phyloP scores from a whole-genome alignment of 2,797 vertebrate species.

The Cyprinodon diabolis region DNA sequence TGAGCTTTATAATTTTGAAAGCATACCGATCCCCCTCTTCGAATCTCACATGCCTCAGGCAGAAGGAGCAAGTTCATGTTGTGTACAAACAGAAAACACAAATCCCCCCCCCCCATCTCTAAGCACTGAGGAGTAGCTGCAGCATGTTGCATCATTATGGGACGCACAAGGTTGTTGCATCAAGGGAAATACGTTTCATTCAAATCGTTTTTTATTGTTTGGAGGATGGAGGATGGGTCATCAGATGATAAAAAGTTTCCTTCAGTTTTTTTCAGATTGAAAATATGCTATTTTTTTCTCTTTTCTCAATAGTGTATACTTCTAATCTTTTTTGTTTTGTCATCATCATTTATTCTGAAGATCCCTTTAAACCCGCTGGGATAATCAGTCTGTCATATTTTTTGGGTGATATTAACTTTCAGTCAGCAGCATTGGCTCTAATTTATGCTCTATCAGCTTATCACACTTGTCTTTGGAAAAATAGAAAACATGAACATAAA shows the following conservation, averaged over 20 bases:
- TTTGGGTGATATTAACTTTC: neutral
- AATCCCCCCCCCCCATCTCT: conserved; percentile 21
- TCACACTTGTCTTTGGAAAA: neutral
- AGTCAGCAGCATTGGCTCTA: neutral
- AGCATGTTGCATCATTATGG: conserved; percentile 62
- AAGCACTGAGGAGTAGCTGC: conserved; percentile 42
- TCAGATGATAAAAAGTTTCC: neutral
- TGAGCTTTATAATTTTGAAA: conserved; percentile 79
- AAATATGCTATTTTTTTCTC: neutral
- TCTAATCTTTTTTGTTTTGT: conserved; percentile 6
- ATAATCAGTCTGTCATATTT: neutral
- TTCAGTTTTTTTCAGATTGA: conserved; percentile 1
- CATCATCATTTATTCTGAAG: neutral
- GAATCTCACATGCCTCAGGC: conserved; percentile 75
- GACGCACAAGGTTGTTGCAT: conserved; percentile 52
- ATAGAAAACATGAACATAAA: neutral
- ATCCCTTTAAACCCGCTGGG: neutral
- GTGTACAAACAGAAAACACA: conserved; percentile 65
- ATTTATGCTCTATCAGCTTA: neutral
- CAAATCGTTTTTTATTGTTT: conserved; percentile 34
- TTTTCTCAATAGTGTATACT: neutral
- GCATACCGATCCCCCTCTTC: conserved; percentile 70
- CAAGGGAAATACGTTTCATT: conserved; percentile 48
- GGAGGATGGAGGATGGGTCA: conserved; percentile 6
- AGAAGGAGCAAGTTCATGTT: conserved; percentile 67